Percentiles rank a stretch among this genome's conserved stretches.
Conservation (phyloP, 2,888 invertebrate species). For the Eudiplozoon nipponicum region DNA sequence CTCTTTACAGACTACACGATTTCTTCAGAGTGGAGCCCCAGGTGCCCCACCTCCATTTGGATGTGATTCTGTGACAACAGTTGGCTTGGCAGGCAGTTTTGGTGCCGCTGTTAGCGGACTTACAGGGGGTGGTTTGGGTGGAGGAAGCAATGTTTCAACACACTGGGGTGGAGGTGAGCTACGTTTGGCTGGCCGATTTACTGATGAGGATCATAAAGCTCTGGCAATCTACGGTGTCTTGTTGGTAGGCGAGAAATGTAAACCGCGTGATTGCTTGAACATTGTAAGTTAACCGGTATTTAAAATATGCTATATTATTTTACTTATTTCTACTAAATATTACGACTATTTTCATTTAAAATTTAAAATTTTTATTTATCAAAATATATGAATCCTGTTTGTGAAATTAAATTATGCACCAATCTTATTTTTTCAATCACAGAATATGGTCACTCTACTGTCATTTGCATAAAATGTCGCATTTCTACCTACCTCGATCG, state of each 20-base stretch:
- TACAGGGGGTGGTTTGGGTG: slow-evolving; percentile 25
- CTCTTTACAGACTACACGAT: too few relatives aligned
- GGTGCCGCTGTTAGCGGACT: slow-evolving; percentile 23
- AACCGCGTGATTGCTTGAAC: slow-evolving; percentile 28
- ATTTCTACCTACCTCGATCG: too few relatives aligned
- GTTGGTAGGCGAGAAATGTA: slow-evolving; percentile 60
- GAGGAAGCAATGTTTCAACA: slow-evolving; percentile 19
- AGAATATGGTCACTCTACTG: too few relatives aligned
- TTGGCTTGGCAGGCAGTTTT: too few relatives aligned
- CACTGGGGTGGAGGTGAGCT: not conserved
- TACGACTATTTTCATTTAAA: too few relatives aligned
- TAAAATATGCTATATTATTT: not conserved
- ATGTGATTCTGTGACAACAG: too few relatives aligned
- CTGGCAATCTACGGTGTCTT: slow-evolving; percentile 68
- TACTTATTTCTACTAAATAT: not conserved
- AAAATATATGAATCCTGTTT: too few relatives aligned
- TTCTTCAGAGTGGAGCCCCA: slow-evolving; percentile 12
- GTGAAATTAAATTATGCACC: too few relatives aligned
- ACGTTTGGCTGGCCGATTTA: slow-evolving; percentile 14
- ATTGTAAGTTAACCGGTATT: slow-evolving; percentile 25
- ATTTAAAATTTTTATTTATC: too few relatives aligned
- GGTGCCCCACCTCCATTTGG: slow-evolving; percentile 10
- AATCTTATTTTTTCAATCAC: too few relatives aligned
- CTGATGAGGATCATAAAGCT: slow-evolving; percentile 30
- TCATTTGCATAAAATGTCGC: too few relatives aligned